These are phyloP conservation scores for Parazoanthus darwini DNA, from an alignment of 92 coral and sea anemone species.

Conservation along the genomic window DNA sequence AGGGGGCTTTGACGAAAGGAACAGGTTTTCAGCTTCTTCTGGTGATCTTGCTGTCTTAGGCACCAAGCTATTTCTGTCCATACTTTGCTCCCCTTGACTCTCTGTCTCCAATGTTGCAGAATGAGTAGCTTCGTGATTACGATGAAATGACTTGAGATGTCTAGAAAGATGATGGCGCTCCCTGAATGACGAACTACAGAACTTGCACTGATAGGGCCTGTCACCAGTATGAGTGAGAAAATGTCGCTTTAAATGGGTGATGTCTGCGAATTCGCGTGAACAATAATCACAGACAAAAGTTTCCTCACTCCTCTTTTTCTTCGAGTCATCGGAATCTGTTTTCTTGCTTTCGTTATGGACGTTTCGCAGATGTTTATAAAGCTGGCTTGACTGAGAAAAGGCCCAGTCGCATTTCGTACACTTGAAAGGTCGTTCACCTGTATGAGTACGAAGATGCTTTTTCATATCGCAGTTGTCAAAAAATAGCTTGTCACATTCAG, in stretches of 20 bases:
- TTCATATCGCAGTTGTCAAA: slow-evolving; percentile 27
- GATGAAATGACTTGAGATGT: slow-evolving; percentile 27
- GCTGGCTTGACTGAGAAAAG: slow-evolving; percentile 40
- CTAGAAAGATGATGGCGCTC: slow-evolving; percentile 27
- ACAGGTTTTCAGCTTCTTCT: slow-evolving; percentile 9
- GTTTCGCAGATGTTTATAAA: slow-evolving; percentile 19
- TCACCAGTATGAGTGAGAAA: slow-evolving; percentile 42
- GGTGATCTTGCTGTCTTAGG: neutral
- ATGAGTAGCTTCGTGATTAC: neutral
- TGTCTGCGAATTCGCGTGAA: slow-evolving; percentile 23
- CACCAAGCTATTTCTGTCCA: neutral
- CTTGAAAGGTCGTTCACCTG: slow-evolving; percentile 39
- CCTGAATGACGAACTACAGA: slow-evolving; percentile 20
- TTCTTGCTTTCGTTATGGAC: slow-evolving; percentile 2
- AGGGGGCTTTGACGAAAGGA: neutral
- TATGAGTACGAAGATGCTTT: slow-evolving; percentile 36
- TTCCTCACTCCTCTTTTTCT: neutral
- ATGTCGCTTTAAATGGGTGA: slow-evolving; percentile 29
- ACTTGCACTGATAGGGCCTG: slow-evolving; percentile 16
- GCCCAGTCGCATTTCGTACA: slow-evolving; percentile 20
- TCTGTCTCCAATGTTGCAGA: neutral
- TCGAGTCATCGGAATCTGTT: neutral
- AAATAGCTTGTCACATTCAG: slow-evolving; percentile 18
- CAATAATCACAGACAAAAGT: slow-evolving; percentile 16
- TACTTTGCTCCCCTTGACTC: neutral